These are phyloP conservation scores for Nephotettix cincticeps DNA, from an alignment of 1,140 invertebrate species.

Conservation along the genomic window DNA sequence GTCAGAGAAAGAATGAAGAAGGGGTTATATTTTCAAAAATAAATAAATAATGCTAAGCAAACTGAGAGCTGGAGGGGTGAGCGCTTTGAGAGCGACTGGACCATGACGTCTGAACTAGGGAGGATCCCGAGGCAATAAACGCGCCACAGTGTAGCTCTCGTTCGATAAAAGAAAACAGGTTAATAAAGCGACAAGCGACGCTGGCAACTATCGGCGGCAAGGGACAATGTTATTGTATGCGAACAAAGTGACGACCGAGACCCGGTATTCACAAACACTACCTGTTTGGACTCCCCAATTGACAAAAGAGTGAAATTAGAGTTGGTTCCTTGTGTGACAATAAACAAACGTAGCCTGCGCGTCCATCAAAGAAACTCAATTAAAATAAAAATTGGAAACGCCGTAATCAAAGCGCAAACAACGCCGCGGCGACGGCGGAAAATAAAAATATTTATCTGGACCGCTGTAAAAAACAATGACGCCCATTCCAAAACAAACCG, in stretches of 20 bases:
- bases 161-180: background rate
- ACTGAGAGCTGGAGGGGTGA: too few species aligned
- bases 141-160: too few species aligned
- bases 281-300: conserved; percentile 7
- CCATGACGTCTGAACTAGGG: too few species aligned
- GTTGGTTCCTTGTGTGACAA: conserved; percentile 18
- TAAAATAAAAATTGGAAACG: conserved; percentile 20
- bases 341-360: conserved; percentile 12
- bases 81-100: too few species aligned
- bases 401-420: conserved; percentile 19
- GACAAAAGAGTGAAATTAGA: conserved; percentile 20
- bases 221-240: conserved; percentile 15
- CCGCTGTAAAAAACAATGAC: conserved; percentile 17
- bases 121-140: too few species aligned
- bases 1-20: too few species aligned
- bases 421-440: background rate
- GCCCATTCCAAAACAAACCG: conserved; percentile 14
- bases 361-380: conserved; percentile 22
- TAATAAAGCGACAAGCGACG: background rate
- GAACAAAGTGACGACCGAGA: background rate
- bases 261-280: background rate
- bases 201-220: background rate
- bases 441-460: conserved; percentile 20
- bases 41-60: too few species aligned
- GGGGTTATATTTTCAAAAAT: too few species aligned